Base-by-base conservation (phyloP, 2,797 vertebrate species). In the Takifugu rubripes region DNA sequence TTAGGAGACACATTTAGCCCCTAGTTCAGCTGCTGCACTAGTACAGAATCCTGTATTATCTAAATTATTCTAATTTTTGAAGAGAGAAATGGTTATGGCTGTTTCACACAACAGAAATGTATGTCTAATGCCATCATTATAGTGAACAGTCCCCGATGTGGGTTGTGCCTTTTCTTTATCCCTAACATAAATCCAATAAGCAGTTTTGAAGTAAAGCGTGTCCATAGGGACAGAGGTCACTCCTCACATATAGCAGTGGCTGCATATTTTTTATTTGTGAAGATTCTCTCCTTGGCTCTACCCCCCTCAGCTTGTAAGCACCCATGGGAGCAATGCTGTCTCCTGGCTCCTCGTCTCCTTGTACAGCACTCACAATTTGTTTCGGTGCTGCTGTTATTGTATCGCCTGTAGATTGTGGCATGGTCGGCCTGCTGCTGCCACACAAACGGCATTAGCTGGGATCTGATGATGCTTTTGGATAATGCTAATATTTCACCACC, bases 341-440 rank as follows among this genome's bases (percentile, higher is more conserved):
- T 79, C 61, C 59, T 72, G 60, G 76, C 68, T 77, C 75, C 83
- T 78, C 65, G 77, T 67, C 65, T 78, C 71, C 67, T 84, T 80
- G 65, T 67, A 62, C 71, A 63, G 45, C 42, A 16, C 67, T 68
- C 63, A 74, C 70, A 72, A 40, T 52, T 65, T 72, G 68, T 72
- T 48, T 81, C 67, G 31, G 48, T 69, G 52, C 61, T 68, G 70
- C 60, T n/a, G 55, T 21, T 52, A 68, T n/a, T 72, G 59, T 67
- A 54, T 26, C 42, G 56, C 46, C 26, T 69, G 50, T 51, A 33
- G 49, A 69, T 31, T 61, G 52, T 48, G 26, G 49, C 54, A 29
- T 64, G 46, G 59, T 46, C 70, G 47, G 16, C 59, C 48, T 69
- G 49, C 44, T 54, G 54, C 58, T 74, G 54, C 63, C 61, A 78